A percentile compares a stretch with the other conserved stretches of the same genome.
Evolutionary conservation across 1,140 invertebrate genomes (phyloP).

Genomic region (Cryptotermes secundus): DNA sequence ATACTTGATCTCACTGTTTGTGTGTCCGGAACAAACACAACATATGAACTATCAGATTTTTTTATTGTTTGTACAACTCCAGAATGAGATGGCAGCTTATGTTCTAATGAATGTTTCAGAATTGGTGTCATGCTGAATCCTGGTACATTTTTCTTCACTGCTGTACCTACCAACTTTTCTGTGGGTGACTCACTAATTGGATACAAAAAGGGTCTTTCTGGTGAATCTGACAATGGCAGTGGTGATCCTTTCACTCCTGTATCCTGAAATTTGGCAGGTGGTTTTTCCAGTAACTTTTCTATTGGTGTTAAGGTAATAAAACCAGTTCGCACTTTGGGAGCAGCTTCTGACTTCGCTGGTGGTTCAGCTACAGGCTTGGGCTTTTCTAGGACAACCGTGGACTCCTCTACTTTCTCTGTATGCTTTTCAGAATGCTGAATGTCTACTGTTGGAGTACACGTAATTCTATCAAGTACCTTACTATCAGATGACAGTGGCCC

Average conservation of each 20-base stretch:
- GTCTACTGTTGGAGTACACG: not conserved
- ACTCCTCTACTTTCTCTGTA: not conserved
- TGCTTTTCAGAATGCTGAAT: not conserved
- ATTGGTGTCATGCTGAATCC: not conserved
- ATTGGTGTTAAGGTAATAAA: slow-evolving; percentile 14
- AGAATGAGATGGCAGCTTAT: not conserved
- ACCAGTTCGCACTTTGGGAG: not conserved
- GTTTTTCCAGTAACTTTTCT: not conserved
- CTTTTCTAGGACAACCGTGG: not conserved
- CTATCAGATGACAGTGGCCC: not conserved
- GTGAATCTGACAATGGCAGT: not conserved
- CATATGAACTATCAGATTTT: not conserved
- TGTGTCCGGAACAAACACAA: not conserved
- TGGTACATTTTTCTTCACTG: not conserved
- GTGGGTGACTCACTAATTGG: not conserved
- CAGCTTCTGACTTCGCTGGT: not conserved
- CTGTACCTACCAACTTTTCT: not conserved
- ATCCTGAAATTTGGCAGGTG: not conserved
- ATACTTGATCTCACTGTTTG: not conserved
- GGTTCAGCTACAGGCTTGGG: not conserved
- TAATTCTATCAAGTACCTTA: not conserved
- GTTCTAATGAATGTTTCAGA: not conserved
- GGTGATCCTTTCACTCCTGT: not conserved
- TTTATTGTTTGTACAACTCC: not conserved
- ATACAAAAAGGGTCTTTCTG: not conserved